These are phyloP conservation scores for Corydoras maculifer DNA, from an alignment of 2,113 vertebrate species.

Conservation along the genomic window DNA sequence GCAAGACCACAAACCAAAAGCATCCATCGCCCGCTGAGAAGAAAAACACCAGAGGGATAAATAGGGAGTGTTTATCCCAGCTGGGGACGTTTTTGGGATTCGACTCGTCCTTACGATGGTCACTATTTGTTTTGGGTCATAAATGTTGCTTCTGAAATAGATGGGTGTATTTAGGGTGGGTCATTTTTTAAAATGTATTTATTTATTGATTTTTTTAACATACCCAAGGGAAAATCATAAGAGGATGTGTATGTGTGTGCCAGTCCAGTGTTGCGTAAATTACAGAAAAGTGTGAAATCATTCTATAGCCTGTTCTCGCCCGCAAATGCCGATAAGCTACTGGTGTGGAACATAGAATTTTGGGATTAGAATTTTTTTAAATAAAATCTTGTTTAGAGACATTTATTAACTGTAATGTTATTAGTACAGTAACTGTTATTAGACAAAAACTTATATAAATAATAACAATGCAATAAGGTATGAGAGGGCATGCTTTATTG, in stretches of 20 bases:
- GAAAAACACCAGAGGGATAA: slow-evolving; percentile 10
- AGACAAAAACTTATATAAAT: no score
- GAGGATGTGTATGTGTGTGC: neutral
- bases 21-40: slow-evolving; percentile 27
- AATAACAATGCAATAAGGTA: no score
- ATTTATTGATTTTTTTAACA: slow-evolving; percentile 1
- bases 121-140: slow-evolving; percentile 40
- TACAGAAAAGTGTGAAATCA: neutral
- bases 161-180: slow-evolving; percentile 45
- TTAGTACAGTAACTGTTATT: no score
- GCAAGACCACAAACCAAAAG: slow-evolving; percentile 35
- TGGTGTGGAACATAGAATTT: neutral
- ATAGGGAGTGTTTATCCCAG: slow-evolving; percentile 31
- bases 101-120: slow-evolving; percentile 27
- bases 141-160: slow-evolving; percentile 36
- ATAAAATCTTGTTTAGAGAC: no score
- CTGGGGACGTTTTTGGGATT: slow-evolving; percentile 36
- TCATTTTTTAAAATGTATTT: slow-evolving; percentile 40
- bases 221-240: slow-evolving; percentile 7
- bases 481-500: no score
- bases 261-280: neutral
- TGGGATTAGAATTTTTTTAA: no score
- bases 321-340: neutral
- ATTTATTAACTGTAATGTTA: no score
- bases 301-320: neutral